Percentiles rank a stretch among this genome's conserved stretches.
These are phyloP conservation scores for Pocillopora meandrina DNA, from an alignment of 92 coral and sea anemone genomes.

Conservation along the genomic window DNA sequence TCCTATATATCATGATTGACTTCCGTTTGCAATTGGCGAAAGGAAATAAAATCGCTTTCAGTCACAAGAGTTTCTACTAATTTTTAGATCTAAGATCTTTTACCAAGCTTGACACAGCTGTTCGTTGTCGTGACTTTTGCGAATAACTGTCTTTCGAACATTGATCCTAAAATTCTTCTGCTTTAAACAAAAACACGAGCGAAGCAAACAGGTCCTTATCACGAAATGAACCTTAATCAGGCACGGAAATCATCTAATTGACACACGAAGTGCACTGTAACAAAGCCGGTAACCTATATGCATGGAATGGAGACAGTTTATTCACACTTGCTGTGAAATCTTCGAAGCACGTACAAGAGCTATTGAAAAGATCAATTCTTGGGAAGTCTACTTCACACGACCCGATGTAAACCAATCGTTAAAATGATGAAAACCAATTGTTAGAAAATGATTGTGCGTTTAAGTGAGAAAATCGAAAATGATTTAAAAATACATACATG, in stretches of 20 bases:
- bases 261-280: background rate
- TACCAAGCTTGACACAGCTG: constrained; percentile 20
- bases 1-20: background rate
- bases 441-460: no score
- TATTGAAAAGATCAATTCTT: background rate
- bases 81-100: background rate
- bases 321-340: background rate
- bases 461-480: no score
- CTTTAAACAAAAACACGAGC: background rate
- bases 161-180: background rate
- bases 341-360: background rate
- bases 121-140: background rate
- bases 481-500: no score
- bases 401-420: no score
- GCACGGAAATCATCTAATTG: constrained; percentile 16
- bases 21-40: background rate
- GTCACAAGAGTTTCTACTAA: background rate
- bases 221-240: background rate
- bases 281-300: background rate
- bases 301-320: background rate
- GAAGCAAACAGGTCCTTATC: background rate
- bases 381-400: background rate
- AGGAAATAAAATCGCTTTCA: background rate
- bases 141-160: background rate
- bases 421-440: no score